Conservation (phyloP, 2,888 invertebrate species). For the Philereme transversata region DNA sequence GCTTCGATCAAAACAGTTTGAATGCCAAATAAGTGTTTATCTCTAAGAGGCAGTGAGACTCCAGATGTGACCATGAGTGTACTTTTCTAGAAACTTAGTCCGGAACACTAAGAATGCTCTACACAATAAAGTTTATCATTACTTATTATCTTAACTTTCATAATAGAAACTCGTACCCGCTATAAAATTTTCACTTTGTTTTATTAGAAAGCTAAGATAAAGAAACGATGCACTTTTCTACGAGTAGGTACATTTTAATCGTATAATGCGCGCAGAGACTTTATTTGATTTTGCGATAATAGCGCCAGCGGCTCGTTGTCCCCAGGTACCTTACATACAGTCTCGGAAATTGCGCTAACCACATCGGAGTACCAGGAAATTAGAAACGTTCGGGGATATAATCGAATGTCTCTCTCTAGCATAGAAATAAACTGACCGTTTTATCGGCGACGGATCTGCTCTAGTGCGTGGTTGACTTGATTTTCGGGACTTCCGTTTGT, state of each 20-base stretch:
- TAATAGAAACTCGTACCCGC: not conserved
- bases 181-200: conserved; percentile 4
- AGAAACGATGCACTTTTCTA: conserved; percentile 11
- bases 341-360: conserved; percentile 83
- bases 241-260: conserved; percentile 55
- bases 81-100: no score
- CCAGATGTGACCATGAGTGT: no score
- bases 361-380: conserved; percentile 81
- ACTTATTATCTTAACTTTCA: not conserved
- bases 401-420: conserved; percentile 76
- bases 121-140: conserved; percentile 5
- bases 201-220: conserved; percentile 10
- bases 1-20: not conserved
- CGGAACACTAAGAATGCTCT: not conserved
- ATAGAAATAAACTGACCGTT: conserved; percentile 65
- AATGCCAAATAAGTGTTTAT: not conserved
- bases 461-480: conserved; percentile 46
- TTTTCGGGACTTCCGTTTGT: conserved; percentile 37
- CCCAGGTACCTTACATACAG: conserved; percentile 72
- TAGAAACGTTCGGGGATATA: conserved; percentile 81
- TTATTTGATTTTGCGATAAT: conserved; percentile 78
- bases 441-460: conserved; percentile 54
- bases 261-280: conserved; percentile 65
- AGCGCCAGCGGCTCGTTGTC: conserved; percentile 58
- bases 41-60: no score